Evolutionary conservation across 2,888 invertebrate genomes (phyloP).

Genomic region (Ophonus ardosiacus): DNA sequence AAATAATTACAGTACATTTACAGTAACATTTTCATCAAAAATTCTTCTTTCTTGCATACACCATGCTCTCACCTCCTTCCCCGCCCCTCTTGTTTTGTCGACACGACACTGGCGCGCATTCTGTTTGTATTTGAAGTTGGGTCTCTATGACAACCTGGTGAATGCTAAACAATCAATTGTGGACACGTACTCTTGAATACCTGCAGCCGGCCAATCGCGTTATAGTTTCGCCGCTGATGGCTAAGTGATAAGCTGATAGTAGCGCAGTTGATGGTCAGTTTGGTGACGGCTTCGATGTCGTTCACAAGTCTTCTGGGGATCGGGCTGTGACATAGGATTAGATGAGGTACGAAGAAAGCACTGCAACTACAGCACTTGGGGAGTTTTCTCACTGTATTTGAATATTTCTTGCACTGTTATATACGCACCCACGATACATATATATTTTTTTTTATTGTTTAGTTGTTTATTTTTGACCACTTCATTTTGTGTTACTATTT

Average conservation of each 20-base stretch:
- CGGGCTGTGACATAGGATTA: not conserved
- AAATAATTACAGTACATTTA: no score
- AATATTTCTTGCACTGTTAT: no score
- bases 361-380: not conserved
- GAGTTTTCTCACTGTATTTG: not conserved
- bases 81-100: not conserved
- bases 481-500: no score
- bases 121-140: slow-evolving; percentile 73
- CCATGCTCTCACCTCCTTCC: not conserved
- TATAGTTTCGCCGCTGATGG: slow-evolving; percentile 71
- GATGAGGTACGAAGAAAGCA: not conserved
- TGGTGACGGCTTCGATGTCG: slow-evolving; percentile 69
- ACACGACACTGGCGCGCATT: slow-evolving; percentile 45
- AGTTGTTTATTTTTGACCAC: no score
- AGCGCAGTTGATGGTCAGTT: slow-evolving; percentile 74
- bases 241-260: slow-evolving; percentile 73
- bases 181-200: slow-evolving; percentile 73
- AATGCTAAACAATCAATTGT: slow-evolving; percentile 74
- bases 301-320: slow-evolving; percentile 13
- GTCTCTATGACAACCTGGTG: slow-evolving; percentile 72
- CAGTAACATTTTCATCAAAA: no score
- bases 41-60: not conserved
- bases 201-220: slow-evolving; percentile 71
- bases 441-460: no score
- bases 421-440: no score